phyloP scores from a whole-genome alignment of 2,888 invertebrate genomes.

The Oligia strigilis region DNA sequence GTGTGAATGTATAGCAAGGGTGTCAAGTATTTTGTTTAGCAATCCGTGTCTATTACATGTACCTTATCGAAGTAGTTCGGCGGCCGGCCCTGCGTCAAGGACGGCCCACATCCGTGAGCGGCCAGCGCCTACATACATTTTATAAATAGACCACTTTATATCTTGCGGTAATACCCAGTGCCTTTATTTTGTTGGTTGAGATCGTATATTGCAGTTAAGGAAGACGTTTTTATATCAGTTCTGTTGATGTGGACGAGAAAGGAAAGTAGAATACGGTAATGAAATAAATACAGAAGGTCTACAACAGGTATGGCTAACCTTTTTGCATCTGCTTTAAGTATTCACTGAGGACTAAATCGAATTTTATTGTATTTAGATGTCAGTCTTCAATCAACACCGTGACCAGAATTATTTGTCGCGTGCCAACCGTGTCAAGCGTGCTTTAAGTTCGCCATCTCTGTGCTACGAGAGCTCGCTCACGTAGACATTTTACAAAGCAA shows the following conservation, averaged over 20 bases:
- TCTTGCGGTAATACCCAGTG: slow-evolving; percentile 49
- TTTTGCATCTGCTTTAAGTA: neutral
- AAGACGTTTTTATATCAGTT: slow-evolving; percentile 37
- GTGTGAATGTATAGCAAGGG: slow-evolving; percentile 42
- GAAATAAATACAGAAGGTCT: slow-evolving; percentile 15
- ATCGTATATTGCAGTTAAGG: slow-evolving; percentile 43
- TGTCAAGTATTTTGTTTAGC: slow-evolving; percentile 58
- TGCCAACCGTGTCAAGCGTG: neutral
- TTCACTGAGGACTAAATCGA: neutral
- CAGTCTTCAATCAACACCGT: neutral
- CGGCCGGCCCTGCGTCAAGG: slow-evolving; percentile 69
- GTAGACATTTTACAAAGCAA: slow-evolving; percentile 7
- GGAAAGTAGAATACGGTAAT: slow-evolving; percentile 32
- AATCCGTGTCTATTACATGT: slow-evolving; percentile 58
- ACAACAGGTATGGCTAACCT: too few relatives aligned
- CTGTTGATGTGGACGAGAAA: slow-evolving; percentile 15
- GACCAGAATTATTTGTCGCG: slow-evolving; percentile 13
- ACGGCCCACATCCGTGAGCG: slow-evolving; percentile 69
- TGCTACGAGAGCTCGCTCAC: slow-evolving; percentile 9
- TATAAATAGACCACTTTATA: slow-evolving; percentile 65
- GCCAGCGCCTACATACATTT: slow-evolving; percentile 62
- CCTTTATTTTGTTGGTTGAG: slow-evolving; percentile 47
- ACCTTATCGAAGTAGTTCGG: slow-evolving; percentile 52
- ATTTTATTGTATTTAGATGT: slow-evolving; percentile 3
- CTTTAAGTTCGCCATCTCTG: neutral